Evolutionary conservation across 2,113 vertebrate genomes (phyloP), one percentile per base, ranked within the genome.

Genomic region (Saccopteryx bilineata): DNA sequence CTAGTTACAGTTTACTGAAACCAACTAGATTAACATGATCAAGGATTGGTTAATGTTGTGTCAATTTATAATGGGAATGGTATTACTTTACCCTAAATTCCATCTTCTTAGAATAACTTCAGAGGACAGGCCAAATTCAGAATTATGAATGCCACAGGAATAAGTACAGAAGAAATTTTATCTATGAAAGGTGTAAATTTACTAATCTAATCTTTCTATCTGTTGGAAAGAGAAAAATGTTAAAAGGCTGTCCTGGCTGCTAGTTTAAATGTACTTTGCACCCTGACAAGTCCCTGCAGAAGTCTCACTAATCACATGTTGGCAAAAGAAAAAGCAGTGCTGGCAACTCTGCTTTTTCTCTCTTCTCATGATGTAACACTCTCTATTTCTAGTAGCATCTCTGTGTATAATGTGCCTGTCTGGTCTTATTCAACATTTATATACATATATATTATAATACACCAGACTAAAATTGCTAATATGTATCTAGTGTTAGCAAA

Each of bases 1-100:
- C 19, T 11, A 61, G 9, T 92, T 96, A 96, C 46, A 82, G n/a
- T 54, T 88, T 80, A 48, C 24, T 79, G 58, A 94, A 90, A 65
- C 26, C 68, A 76, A 54, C 33, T 23, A 82, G 46, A 71, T 39
- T 93, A 78, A 61, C 9, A 48, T 50, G 17, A 14, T 68, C 80
- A 74, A 92, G 74, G 19, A 54, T 48, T 52, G 52, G 0, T 84
- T 75, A 80, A 5, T 65, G 13, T 68, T 84, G 26, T 72, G 26
- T 21, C 63, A 28, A 61, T 87, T 84, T 21, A 66, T 48, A 87
- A 66, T 54, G 13, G 28, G 11, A 83, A 93, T 69, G 82, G 58
- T n/a, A n/a, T 26, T 54, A 60, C 10, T 79, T 72, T 79, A 91
- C 21, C 17, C 71, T 87, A 48, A 69, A 66, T 54, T 48, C 26